phyloP scores from a whole-genome alignment of 2,888 invertebrate genomes.

The Drosophila longiperda region DNA sequence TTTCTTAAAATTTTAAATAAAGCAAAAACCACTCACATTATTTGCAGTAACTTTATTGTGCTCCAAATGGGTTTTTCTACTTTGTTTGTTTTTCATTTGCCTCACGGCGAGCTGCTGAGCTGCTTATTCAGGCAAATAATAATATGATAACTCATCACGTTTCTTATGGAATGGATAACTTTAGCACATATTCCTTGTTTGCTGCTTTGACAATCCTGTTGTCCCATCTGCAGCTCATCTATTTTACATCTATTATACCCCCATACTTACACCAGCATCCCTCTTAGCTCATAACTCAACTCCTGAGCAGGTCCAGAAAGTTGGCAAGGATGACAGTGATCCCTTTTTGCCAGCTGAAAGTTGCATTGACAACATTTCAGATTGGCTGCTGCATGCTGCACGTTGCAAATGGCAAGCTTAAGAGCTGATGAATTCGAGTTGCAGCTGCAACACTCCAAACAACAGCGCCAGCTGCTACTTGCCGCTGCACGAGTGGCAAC shows the following conservation, averaged over 20 bases:
- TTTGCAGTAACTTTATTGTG: background rate
- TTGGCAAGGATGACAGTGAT: constrained; percentile 13
- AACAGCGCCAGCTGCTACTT: constrained; percentile 22
- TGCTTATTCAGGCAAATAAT: constrained; percentile 22
- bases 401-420: constrained; percentile 64
- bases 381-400: constrained; percentile 46
- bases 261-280: background rate
- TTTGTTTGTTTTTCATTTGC: constrained; percentile 3
- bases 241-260: constrained; percentile 12
- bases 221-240: constrained; percentile 46
- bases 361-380: constrained; percentile 50
- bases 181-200: background rate
- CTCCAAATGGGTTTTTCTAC: background rate
- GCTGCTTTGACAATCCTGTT: background rate
- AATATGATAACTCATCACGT: constrained; percentile 20
- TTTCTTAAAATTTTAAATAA: background rate
- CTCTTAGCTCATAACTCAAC: constrained; percentile 45
- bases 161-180: constrained; percentile 1
- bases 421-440: constrained; percentile 46
- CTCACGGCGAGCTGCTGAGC: background rate
- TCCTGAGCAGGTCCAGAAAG: constrained; percentile 37
- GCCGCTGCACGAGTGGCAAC: constrained; percentile 46
- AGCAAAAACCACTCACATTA: background rate
- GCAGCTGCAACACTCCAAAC: constrained; percentile 31
- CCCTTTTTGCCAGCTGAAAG: constrained; percentile 43